A percentile compares a stretch with the other conserved stretches of the same genome.
Evolutionary conservation across 2,888 invertebrate species (phyloP).

Genomic region (Sphaeridia pumilis): DNA sequence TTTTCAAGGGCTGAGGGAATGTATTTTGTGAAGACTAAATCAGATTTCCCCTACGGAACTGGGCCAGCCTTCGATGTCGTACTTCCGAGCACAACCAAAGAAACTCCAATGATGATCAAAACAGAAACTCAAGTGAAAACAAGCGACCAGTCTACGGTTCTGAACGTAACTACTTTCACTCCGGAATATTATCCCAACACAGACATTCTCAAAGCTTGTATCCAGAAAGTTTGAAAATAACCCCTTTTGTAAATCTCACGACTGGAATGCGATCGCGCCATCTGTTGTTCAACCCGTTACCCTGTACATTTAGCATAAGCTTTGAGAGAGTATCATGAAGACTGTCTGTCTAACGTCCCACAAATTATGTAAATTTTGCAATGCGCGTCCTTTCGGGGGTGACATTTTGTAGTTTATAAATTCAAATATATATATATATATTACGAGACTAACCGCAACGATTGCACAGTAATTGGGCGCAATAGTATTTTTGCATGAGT

Average conservation of each 20-base stretch:
- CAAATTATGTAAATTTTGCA: too few relatives aligned
- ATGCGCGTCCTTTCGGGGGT: too few relatives aligned
- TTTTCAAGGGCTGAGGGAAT: conserved; percentile 12
- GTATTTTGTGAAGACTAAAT: conserved; percentile 12
- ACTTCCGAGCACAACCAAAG: conserved; percentile 6
- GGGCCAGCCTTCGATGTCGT: conserved; percentile 13
- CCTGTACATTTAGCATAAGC: too few relatives aligned
- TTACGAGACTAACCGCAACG: too few relatives aligned
- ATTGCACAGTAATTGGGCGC: too few relatives aligned
- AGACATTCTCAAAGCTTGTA: conserved; percentile 14
- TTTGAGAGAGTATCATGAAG: too few relatives aligned
- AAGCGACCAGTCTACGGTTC: neutral
- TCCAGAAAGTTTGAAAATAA: conserved; percentile 7
- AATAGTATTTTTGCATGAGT: too few relatives aligned
- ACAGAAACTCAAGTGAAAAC: conserved; percentile 10
- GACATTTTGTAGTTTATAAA: too few relatives aligned
- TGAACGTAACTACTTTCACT: conserved; percentile 13
- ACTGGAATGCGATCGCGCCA: neutral
- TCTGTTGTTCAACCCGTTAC: too few relatives aligned
- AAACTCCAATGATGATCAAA: conserved; percentile 6
- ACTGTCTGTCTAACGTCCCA: too few relatives aligned
- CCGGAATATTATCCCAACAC: conserved; percentile 14
- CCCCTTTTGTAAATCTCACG: neutral
- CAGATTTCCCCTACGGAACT: conserved; percentile 10
- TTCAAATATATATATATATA: too few relatives aligned